Percentiles rank a stretch among this genome's conserved stretches.
Evolutionary conservation across 2,888 invertebrate genomes (phyloP).

Genomic region (Drosophila maculinotata): DNA sequence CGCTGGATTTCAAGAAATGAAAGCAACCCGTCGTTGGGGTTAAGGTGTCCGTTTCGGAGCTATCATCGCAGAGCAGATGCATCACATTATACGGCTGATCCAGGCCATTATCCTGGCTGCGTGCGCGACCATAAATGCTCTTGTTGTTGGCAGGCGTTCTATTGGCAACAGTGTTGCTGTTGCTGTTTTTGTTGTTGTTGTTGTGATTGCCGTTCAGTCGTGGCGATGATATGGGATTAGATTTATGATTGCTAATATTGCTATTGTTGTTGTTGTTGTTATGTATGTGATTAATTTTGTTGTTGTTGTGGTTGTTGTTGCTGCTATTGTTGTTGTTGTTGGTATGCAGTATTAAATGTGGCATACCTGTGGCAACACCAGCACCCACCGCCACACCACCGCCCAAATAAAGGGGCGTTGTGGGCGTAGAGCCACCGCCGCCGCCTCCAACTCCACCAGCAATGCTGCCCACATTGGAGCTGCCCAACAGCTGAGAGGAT

Average conservation of each 20-base stretch:
- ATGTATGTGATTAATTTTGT: conserved; percentile 22
- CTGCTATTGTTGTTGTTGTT: conserved; percentile 44
- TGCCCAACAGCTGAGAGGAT: conserved; percentile 33
- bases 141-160: conserved; percentile 19
- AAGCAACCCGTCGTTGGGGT: conserved; percentile 81
- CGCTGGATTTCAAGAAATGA: conserved; percentile 71
- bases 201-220: conserved; percentile 54
- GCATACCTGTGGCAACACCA: conserved; percentile 70
- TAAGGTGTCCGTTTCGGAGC: conserved; percentile 72
- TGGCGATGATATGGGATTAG: conserved; percentile 47
- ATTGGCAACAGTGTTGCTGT: conserved; percentile 36
- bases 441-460: not conserved
- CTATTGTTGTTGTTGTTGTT: conserved; percentile 29
- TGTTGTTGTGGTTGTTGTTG: conserved; percentile 42
- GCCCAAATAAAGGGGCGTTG: conserved; percentile 51
- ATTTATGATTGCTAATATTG: conserved; percentile 42
- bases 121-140: conserved; percentile 56
- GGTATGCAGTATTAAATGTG: conserved; percentile 70
- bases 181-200: conserved; percentile 36
- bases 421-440: conserved; percentile 49
- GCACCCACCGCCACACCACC: conserved; percentile 53
- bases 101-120: conserved; percentile 83
- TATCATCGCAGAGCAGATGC: conserved; percentile 53
- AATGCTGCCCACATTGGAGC: conserved; percentile 43
- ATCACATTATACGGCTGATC: conserved; percentile 57